phyloP scores from a whole-genome alignment of 2,113 vertebrate species.

The Centropristis striata region DNA sequence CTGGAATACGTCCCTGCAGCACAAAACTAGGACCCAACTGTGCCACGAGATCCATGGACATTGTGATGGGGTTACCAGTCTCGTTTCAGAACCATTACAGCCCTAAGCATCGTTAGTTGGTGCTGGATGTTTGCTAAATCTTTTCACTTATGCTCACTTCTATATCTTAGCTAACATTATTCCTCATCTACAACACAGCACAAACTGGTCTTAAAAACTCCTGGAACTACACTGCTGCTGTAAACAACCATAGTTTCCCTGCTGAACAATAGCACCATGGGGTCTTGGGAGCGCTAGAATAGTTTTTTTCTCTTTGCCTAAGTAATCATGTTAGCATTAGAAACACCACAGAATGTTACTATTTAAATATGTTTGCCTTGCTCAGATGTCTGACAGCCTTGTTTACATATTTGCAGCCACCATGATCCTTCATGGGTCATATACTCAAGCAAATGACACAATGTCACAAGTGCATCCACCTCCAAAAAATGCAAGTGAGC shows the following conservation, averaged over 20 bases:
- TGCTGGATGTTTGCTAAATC: conserved; percentile 23
- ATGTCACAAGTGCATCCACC: not conserved
- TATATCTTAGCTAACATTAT: conserved; percentile 29
- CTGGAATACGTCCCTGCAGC: too few relatives aligned
- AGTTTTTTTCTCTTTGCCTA: not conserved
- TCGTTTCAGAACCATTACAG: too few relatives aligned
- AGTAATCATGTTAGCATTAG: not conserved
- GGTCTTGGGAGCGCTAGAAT: not conserved
- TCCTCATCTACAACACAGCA: not conserved
- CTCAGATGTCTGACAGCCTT: not conserved
- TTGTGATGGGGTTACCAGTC: too few relatives aligned
- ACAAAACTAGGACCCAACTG: too few relatives aligned
- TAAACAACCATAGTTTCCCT: conserved; percentile 10
- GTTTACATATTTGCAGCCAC: conserved; percentile 34
- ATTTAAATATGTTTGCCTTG: not conserved
- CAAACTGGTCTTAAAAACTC: conserved; percentile 1
- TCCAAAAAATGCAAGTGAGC: conserved; percentile 29
- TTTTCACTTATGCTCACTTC: conserved; percentile 26
- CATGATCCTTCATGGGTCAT: conserved; percentile 11
- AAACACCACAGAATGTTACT: not conserved
- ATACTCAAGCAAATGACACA: conserved; percentile 35
- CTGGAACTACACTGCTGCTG: not conserved
- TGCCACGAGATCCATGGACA: too few relatives aligned
- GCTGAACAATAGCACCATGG: not conserved
- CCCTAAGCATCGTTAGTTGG: not conserved